Conservation (phyloP, 2,888 invertebrate species). For the Hipparchia semele region DNA sequence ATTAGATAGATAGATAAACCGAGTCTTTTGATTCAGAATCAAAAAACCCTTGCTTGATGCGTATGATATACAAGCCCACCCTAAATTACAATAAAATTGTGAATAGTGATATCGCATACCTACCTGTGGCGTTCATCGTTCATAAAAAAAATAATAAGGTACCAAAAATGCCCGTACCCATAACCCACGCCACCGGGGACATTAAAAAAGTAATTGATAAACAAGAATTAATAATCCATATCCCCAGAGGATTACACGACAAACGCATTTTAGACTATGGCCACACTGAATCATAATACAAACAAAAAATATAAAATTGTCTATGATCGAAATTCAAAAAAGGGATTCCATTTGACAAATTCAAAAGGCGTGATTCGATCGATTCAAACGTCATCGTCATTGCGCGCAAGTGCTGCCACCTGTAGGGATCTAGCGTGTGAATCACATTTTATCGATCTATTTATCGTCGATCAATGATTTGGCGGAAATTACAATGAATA, state of each 20-base stretch:
- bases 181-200: constrained; percentile 66
- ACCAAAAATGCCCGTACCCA: constrained; percentile 48
- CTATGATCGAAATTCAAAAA: constrained; percentile 42
- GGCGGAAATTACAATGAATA: constrained; percentile 68
- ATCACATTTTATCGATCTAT: constrained; percentile 54
- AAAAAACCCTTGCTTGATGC: neutral
- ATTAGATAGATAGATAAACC: neutral
- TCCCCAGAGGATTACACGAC: constrained; percentile 81
- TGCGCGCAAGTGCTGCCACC: constrained; percentile 67
- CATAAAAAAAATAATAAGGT: constrained; percentile 42
- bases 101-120: constrained; percentile 24
- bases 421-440: constrained; percentile 66
- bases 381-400: constrained; percentile 49
- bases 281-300: constrained; percentile 74
- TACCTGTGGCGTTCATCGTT: constrained; percentile 27
- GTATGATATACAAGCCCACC: constrained; percentile 8
- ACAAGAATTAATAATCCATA: constrained; percentile 73
- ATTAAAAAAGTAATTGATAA: constrained; percentile 70
- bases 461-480: constrained; percentile 76
- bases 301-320: constrained; percentile 56
- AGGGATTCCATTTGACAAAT: constrained; percentile 53
- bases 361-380: constrained; percentile 58
- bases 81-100: constrained; percentile 4
- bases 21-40: neutral
- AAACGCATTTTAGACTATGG: constrained; percentile 77